Evolutionary conservation across 2,113 vertebrate genomes (phyloP), one percentile per base, ranked within the genome.

Genomic region (Gorsachius goisagi): DNA sequence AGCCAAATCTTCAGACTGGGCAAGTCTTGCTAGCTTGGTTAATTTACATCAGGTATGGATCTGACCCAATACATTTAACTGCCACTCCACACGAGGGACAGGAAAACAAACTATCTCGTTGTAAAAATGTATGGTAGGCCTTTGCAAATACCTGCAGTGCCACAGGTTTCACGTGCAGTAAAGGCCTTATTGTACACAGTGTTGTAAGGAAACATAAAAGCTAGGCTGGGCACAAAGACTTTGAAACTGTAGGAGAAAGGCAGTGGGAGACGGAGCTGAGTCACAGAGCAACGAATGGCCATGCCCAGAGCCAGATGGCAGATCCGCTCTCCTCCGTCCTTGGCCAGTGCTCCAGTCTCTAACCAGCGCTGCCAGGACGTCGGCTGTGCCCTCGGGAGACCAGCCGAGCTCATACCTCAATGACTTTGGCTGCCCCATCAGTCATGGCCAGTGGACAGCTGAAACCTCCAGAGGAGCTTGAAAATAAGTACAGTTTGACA

Each of bases 351-450:
- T 88, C 68, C 23, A 1, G 9, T 7, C 60, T 37, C 68, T 21
- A 67, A 32, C 30, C 88, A 78, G 81, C 0, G 2, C 63, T 75
- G 49, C 44, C 84, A 85, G 80, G 49, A 35, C 0, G 0, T 75
- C 77, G 83, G 84, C 90, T 76, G 83, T 44, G 74, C 68, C 66
- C 63, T 39, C 39, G 6, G 6, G 82, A 39, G 67, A 63, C 41
- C 72, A 53, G 73, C 66, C 39, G 49, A 76, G 67, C 66, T 94
- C 92, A 49, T 82, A 99, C 99, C 98, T 99, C 98, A 62, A 99
- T 98, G 75, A 99, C 99, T 98, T 99, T 99, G 85, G 98, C 98
- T 69, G 99, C 99, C 87, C 98, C 99, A 45, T 99, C 99, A 30
- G 98, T 99, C 99, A 99, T 99, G 93, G 99, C 98, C 88, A 99